Evolutionary conservation across 2,113 vertebrate species (phyloP).

Genomic region (Arenaria interpres): DNA sequence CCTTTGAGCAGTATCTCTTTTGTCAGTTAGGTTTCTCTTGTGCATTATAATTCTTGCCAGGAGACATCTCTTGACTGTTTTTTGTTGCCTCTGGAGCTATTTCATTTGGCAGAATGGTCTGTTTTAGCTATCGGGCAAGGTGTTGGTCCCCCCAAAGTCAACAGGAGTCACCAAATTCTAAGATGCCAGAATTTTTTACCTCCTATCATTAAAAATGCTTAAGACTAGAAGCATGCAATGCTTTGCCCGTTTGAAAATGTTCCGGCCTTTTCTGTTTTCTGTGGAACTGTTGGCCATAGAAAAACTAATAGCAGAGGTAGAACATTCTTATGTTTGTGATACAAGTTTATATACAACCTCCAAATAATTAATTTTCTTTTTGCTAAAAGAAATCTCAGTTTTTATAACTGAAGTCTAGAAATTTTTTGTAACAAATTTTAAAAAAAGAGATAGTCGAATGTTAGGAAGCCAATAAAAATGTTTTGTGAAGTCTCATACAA

Average conservation of each 20-base stretch:
- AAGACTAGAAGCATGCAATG: not conserved
- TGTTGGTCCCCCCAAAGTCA: not conserved
- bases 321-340: not conserved
- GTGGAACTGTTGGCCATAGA: not conserved
- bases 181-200: not conserved
- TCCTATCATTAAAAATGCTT: not conserved
- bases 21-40: conserved; percentile 6
- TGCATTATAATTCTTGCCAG: conserved; percentile 34
- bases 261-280: not conserved
- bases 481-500: not conserved
- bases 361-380: not conserved
- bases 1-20: conserved; percentile 6
- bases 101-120: not conserved
- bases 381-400: not conserved
- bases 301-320: not conserved
- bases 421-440: not conserved
- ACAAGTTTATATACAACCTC: not conserved
- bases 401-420: not conserved
- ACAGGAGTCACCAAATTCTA: not conserved
- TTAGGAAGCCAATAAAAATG: not conserved
- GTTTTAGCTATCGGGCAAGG: not conserved
- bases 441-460: not conserved
- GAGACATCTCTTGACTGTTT: not conserved
- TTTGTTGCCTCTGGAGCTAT: not conserved
- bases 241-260: not conserved